Evolutionary conservation across 2,797 vertebrate genomes (phyloP), one percentile per base, ranked within the genome.

Genomic region (Yasuhikotakia modesta): DNA sequence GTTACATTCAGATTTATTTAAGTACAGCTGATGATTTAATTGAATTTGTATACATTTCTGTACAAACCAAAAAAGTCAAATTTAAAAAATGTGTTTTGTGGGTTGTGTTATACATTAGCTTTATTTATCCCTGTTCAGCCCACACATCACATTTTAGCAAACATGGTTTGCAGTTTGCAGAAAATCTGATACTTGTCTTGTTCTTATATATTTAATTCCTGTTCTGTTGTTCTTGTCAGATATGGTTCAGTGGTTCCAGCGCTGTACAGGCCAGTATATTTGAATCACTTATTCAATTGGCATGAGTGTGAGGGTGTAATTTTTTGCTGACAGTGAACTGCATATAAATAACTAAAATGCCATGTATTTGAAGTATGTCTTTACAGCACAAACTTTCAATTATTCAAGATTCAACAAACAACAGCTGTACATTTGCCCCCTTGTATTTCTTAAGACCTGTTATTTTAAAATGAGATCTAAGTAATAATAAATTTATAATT

Each of bases 281-380:
- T 70, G 21, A 21, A 72, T 45, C 27, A 7, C 10, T 24, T 32
- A 32, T 55, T 3, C 24, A 65, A 43, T 19, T 43, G 17, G 72
- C 6, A n/a, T 46, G 12, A 43, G 30, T 6, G 57, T 7, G n/a
- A 75, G 57, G 21, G 61, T 60, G 19, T 55, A 21, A 19, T 32
- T 45, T n/a, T 67, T 52, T 64, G 11, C 14, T 64, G 43, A 53
- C 52, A 81, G 69, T 85, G 76, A 69, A 79, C 65, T 48, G 30
- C 16, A 46, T 50, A 81, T 83, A 52, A 85, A 85, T 82, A 69
- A 81, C 48, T 81, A 82, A 85, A 76, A 32, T 13, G 2, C 35
- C 22, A 50, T 55, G 65, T 76, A 53, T 80, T 78, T 69, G 16
- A 79, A 74, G 70, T 63, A 1, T 69, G 64, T 50, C 60, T 82